These are phyloP conservation scores for Melanitta fusca DNA, from an alignment of 2,797 vertebrate genomes.

Conservation along the genomic window DNA sequence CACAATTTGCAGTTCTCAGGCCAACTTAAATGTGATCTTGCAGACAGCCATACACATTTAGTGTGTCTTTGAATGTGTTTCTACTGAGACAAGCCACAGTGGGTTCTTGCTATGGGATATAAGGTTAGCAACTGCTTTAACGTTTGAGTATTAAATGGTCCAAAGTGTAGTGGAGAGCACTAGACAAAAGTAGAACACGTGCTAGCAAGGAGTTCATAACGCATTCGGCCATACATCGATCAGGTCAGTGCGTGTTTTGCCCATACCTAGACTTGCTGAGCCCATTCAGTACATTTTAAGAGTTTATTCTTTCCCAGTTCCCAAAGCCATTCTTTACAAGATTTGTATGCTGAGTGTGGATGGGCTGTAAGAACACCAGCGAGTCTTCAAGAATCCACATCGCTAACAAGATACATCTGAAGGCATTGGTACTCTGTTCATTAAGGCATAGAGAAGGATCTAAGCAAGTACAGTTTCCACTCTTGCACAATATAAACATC, in stretches of 20 bases:
- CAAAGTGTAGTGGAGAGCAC: neutral
- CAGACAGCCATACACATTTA: neutral
- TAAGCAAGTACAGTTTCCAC: neutral
- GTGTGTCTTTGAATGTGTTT: neutral
- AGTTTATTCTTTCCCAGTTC: neutral
- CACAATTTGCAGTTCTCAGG: neutral
- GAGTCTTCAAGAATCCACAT: neutral
- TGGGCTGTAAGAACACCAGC: neutral
- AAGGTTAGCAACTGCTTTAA: neutral
- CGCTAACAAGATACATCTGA: neutral
- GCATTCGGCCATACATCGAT: neutral
- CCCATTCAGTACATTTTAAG: neutral
- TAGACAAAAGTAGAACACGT: neutral
- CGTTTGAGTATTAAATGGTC: neutral
- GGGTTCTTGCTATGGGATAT: neutral
- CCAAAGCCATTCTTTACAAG: neutral
- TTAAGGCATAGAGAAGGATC: neutral
- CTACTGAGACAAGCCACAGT: neutral
- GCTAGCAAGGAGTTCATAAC: neutral
- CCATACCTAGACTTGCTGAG: neutral
- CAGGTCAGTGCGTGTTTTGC: neutral
- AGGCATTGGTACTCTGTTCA: neutral
- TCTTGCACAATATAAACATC: neutral
- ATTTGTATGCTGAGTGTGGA: rapidly evolving
- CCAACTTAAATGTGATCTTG: neutral